These are phyloP conservation scores for Notolepis coatsorum DNA, from an alignment of 2,797 vertebrate genomes.

Conservation along the genomic window DNA sequence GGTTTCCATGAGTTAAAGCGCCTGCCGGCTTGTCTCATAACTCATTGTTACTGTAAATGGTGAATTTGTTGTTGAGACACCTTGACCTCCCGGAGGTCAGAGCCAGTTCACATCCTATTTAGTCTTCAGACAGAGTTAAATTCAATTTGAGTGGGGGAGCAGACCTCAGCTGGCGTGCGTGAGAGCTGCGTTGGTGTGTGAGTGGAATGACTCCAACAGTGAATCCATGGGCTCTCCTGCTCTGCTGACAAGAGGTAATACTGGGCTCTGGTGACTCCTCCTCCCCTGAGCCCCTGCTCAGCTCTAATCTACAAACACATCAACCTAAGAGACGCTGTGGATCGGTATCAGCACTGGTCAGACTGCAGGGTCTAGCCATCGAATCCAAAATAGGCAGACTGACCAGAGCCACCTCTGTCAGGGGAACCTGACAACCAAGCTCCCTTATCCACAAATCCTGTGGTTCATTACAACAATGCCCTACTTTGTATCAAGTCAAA, in stretches of 20 bases:
- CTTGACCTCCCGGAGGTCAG: background rate
- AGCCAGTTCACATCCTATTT: constrained; percentile 4
- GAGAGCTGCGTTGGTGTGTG: background rate
- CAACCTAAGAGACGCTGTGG: background rate
- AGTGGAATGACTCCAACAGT: background rate
- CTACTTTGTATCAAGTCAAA: constrained; percentile 31
- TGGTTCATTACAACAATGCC: constrained; percentile 21
- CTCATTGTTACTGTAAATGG: constrained; percentile 2
- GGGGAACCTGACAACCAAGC: background rate
- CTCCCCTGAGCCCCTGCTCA: background rate
- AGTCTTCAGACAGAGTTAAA: constrained; percentile 1
- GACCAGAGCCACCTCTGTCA: background rate
- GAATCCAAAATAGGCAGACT: background rate
- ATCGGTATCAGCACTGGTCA: constrained; percentile 5
- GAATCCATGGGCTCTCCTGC: background rate
- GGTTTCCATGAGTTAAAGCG: constrained; percentile 30
- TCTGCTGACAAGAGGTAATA: background rate
- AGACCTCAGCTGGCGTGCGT: background rate
- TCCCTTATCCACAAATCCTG: constrained; percentile 20
- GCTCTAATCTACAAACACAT: background rate
- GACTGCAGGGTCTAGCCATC: background rate
- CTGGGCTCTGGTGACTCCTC: constrained; percentile 4
- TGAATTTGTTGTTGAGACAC: constrained; percentile 11
- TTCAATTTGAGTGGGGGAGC: background rate
- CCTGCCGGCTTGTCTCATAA: background rate